Evolutionary conservation across 2,797 vertebrate genomes (phyloP).

Genomic region (Eospalax fontanierii): DNA sequence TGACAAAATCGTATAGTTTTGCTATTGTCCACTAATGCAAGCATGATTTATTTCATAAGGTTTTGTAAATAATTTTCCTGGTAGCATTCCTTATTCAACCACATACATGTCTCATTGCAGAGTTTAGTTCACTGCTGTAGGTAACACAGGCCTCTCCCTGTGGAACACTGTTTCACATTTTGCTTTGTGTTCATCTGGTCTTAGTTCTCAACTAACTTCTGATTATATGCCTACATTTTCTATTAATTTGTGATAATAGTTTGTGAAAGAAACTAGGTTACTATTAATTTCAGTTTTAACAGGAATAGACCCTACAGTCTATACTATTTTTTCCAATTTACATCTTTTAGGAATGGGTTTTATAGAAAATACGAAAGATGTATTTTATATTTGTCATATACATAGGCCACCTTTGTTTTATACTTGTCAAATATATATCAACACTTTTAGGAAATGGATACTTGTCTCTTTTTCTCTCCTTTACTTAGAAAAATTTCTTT

Average conservation of each 20-base stretch:
- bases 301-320: background rate
- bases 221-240: background rate
- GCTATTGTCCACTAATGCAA: background rate
- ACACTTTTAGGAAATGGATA: background rate
- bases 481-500: background rate
- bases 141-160: background rate
- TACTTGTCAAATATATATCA: background rate
- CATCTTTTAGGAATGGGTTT: background rate
- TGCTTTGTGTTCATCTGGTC: background rate
- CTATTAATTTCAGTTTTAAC: constrained; percentile 26
- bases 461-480: background rate
- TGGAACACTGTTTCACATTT: background rate
- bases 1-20: background rate
- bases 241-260: constrained; percentile 13
- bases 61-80: constrained; percentile 22
- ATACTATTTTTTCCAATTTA: background rate
- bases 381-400: background rate
- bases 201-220: background rate
- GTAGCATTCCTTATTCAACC: background rate
- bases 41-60: too few relatives aligned
- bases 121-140: background rate
- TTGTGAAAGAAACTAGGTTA: background rate
- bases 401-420: background rate
- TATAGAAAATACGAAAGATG: background rate
- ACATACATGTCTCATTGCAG: background rate